These are phyloP conservation scores for Aphelenchoides besseyi DNA, from an alignment of 1,140 invertebrate species.

Conservation along the genomic window DNA sequence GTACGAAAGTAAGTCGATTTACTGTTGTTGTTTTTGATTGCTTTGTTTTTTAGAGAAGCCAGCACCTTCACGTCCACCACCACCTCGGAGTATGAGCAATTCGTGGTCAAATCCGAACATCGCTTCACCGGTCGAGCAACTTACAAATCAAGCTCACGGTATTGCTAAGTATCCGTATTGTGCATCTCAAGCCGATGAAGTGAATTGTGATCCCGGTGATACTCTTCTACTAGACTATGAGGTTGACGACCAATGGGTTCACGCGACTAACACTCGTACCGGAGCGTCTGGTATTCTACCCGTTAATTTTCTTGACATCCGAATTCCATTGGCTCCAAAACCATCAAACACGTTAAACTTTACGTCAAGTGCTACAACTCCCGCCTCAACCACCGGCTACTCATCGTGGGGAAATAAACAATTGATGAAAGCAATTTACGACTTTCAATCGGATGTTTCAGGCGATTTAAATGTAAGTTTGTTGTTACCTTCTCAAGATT, in stretches of 20 bases:
- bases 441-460: slow-evolving; percentile 47
- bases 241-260: slow-evolving; percentile 48
- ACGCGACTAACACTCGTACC: slow-evolving; percentile 40
- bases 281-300: slow-evolving; percentile 45
- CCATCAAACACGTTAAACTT: not conserved
- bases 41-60: slow-evolving; percentile 21
- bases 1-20: slow-evolving; percentile 8
- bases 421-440: slow-evolving; percentile 39
- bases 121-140: not conserved
- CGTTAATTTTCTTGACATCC: slow-evolving; percentile 42
- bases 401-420: slow-evolving; percentile 10
- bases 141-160: slow-evolving; percentile 43
- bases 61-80: slow-evolving; percentile 39
- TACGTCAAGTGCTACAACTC: not conserved
- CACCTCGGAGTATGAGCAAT: slow-evolving; percentile 42
- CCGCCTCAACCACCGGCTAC: not conserved
- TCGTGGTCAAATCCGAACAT: slow-evolving; percentile 49
- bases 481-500: slow-evolving; percentile 19
- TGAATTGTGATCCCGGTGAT: slow-evolving; percentile 39
- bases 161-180: slow-evolving; percentile 51
- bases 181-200: slow-evolving; percentile 39
- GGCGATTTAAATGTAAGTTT: slow-evolving; percentile 46
- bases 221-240: slow-evolving; percentile 41
- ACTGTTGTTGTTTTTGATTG: not conserved
- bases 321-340: slow-evolving; percentile 45